Evolutionary conservation across 2,797 vertebrate genomes (phyloP).

Genomic region (Bryconaethiops microstoma): DNA sequence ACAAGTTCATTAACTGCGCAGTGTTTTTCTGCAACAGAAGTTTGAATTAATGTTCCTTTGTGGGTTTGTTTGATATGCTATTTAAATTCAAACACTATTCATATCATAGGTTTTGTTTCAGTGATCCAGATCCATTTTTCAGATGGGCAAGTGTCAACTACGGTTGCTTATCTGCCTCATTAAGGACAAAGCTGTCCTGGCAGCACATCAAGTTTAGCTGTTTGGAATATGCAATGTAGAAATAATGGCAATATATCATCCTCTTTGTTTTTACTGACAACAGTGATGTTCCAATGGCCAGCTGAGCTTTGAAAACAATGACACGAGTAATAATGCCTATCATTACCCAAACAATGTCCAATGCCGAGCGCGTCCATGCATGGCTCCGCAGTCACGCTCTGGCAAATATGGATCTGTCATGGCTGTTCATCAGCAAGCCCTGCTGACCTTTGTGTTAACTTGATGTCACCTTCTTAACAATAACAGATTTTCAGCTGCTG

Average conservation of each 20-base stretch:
- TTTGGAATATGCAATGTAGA: slow-evolving; percentile 36
- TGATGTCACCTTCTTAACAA: slow-evolving; percentile 44
- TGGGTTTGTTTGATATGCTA: background rate
- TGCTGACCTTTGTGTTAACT: slow-evolving; percentile 54
- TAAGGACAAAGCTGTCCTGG: slow-evolving; percentile 34
- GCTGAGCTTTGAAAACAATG: slow-evolving; percentile 47
- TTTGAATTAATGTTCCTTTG: background rate
- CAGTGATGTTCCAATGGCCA: slow-evolving; percentile 51
- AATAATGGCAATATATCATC: slow-evolving; percentile 46
- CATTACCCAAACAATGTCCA: slow-evolving; percentile 46
- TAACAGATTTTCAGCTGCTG: slow-evolving; percentile 49
- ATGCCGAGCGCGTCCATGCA: slow-evolving; percentile 18
- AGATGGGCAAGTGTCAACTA: slow-evolving; percentile 46
- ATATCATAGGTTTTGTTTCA: background rate
- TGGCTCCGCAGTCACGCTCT: slow-evolving; percentile 15
- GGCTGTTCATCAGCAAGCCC: slow-evolving; percentile 17
- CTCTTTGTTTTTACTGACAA: slow-evolving; percentile 48
- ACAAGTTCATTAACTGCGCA: no score
- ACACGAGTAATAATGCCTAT: slow-evolving; percentile 50
- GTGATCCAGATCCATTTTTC: slow-evolving; percentile 30
- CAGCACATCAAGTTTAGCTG: slow-evolving; percentile 33
- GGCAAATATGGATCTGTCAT: slow-evolving; percentile 44
- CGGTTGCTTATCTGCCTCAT: slow-evolving; percentile 41
- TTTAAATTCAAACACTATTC: background rate
- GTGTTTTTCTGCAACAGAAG: background rate